phyloP scores from a whole-genome alignment of 2,888 invertebrate genomes.

The Harmothoe impar region DNA sequence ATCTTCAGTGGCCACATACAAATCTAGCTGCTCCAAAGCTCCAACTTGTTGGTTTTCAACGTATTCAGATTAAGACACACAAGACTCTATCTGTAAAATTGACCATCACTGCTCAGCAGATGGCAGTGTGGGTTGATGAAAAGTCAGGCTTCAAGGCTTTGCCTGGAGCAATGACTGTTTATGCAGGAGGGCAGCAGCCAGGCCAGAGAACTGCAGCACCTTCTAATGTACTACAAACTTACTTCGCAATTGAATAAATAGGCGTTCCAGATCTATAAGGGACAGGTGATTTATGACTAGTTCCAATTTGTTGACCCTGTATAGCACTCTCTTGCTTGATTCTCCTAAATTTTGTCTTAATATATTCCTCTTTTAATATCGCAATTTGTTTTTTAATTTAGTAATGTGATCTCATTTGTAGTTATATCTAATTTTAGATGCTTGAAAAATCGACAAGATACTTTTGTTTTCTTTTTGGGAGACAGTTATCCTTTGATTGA shows the following conservation, averaged over 20 bases:
- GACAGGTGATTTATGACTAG: too few relatives aligned
- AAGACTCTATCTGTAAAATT: neutral
- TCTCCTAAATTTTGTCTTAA: too few relatives aligned
- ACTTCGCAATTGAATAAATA: neutral
- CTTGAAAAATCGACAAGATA: too few relatives aligned
- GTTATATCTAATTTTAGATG: too few relatives aligned
- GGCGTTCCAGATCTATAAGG: too few relatives aligned
- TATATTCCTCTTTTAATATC: too few relatives aligned
- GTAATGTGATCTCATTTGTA: too few relatives aligned
- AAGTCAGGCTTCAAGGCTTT: neutral
- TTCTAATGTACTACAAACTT: neutral
- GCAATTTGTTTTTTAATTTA: too few relatives aligned
- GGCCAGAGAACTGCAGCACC: neutral
- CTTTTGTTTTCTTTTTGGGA: too few relatives aligned
- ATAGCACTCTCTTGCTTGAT: too few relatives aligned
- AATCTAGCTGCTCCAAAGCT: conserved; percentile 27
- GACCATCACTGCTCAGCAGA: neutral
- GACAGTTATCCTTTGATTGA: too few relatives aligned
- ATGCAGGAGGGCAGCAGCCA: conserved; percentile 37
- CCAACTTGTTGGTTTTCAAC: neutral
- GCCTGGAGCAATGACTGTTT: conserved; percentile 14
- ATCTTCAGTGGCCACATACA: neutral
- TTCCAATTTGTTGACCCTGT: too few relatives aligned
- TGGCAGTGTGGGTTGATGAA: conserved; percentile 22
- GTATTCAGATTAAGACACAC: neutral